Evolutionary conservation across 2,113 vertebrate genomes (phyloP).

Genomic region (Notothenia coriiceps): DNA sequence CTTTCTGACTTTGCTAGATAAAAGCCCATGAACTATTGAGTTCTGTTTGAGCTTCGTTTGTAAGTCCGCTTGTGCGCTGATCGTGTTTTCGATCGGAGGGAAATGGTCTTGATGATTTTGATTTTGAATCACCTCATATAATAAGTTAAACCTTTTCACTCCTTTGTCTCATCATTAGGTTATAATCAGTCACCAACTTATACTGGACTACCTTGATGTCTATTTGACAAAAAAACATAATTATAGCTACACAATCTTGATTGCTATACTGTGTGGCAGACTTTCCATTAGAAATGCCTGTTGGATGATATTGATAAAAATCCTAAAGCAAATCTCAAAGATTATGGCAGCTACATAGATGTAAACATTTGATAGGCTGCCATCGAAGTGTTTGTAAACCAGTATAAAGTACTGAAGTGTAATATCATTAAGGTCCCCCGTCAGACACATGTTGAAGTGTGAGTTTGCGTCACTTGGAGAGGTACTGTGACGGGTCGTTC

Average conservation of each 20-base stretch:
- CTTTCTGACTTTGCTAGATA: constrained; percentile 82
- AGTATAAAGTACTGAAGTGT: constrained; percentile 24
- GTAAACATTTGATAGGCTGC: constrained; percentile 45
- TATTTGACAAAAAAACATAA: constrained; percentile 38
- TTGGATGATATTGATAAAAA: constrained; percentile 3
- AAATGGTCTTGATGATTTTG: constrained; percentile 51
- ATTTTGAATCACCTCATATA: constrained; percentile 60
- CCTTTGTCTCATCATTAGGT: constrained; percentile 19
- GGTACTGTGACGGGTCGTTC: constrained; percentile 34
- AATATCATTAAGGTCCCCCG: constrained; percentile 8
- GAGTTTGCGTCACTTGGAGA: constrained; percentile 32
- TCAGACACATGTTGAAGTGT: constrained; percentile 32
- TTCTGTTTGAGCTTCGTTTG: constrained; percentile 67
- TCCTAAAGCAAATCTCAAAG: constrained; percentile 37
- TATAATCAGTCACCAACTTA: constrained; percentile 21
- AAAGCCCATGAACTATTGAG: constrained; percentile 66
- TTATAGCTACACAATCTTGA: neutral
- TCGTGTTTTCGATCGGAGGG: constrained; percentile 47
- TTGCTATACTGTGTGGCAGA: constrained; percentile 34
- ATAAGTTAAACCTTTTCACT: constrained; percentile 28
- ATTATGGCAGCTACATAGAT: constrained; percentile 68
- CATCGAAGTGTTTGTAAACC: constrained; percentile 25
- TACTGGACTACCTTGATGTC: constrained; percentile 21
- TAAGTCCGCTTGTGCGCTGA: constrained; percentile 64
- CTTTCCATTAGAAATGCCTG: neutral